Base-by-base conservation (phyloP, 2,797 vertebrate genomes). In the Falco concolor region DNA sequence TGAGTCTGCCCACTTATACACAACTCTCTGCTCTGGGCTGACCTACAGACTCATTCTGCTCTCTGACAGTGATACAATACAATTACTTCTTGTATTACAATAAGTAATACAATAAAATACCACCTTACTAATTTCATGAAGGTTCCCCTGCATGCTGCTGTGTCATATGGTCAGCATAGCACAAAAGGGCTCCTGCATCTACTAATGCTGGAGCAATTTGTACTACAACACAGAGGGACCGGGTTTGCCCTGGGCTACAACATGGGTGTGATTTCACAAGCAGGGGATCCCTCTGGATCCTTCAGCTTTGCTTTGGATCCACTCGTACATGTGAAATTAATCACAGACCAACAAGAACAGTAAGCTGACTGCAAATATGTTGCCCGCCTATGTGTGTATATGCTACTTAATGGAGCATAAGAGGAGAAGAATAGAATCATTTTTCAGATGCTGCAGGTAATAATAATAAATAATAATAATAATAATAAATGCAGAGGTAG, bases 401-500 rank as follows among this genome's bases (percentile, higher is more conserved):
- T 42, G 63, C 81, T 64, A 64, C 75, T 89, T 95, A 95, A 96
- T 90, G 95, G 74, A 95, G 93, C 89, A 84, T 81, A 72, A 77
- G 87, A 90, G 45, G 76, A 90, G 64, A 56, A 94, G 78, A 89
- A 83, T 15, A 78, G 92, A 93, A 90, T 40, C 20, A 93, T 95
- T 96, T 94, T 79, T 94, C 85, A 96, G 77, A 73, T 10, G 24
- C 77, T 84, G 80, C 40, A 47, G 52, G 63, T 84, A 78, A 94
- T 91, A 32, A 77, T 87, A 85, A 77, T 89, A 87, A 96, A 97
- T 95, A 92, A 89, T 78, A 77, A 38, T 38, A 36, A 36, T 36
- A 38, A 85, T 89, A 92, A 86, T 52, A 90, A 84, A 95, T 88
- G 56, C 91, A 74, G 56, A 64, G 28, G 32, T 50, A 27, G 14